Evolutionary conservation across 2,113 vertebrate genomes (phyloP), one percentile per base, ranked within the genome.

Genomic region (Sinocyclocheilus maitianheensis): DNA sequence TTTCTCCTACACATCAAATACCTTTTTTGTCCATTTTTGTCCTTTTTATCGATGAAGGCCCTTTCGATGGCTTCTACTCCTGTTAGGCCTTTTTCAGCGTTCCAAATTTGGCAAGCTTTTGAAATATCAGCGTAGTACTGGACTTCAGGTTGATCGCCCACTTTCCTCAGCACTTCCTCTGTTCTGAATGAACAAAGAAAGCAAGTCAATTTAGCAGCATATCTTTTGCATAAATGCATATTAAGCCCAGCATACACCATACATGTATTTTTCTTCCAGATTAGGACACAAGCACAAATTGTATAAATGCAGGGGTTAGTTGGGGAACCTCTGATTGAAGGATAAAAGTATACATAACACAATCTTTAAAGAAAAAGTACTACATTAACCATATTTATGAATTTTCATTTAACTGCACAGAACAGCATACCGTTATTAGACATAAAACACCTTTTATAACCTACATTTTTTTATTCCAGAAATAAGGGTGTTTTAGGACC

Each of bases 401-500:
- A 55, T 2, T 55, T 18, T 7, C 1, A 20, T 58, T 58, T 20
- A 58, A 58, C 5, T 18, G 55, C 55, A 58, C 55, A 58, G 16
- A 20, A 58, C 16, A 58, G 18, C 18, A 58, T 58, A 58, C 18
- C 7, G 18, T 58, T 20, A 16, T 11, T 20, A 58, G 18, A 20
- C 55, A 58, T 58, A 20, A 58, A 58, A 18, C 11, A 14, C 12
- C 48, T 53, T n/a, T 4, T 77, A 14, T 18, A 5, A 16, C 16
- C 6, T 74, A 74, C 75, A 13, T 77, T 18, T 26, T 18, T 6
- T 55, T 55, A 26, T 75, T 3, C 82, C 77, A 87, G 86, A 87
- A 87, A 71, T 80, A 87, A 10, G 86, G 83, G 72, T 87, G 82
- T 3, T 40, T 5, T 37, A 84, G 18, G 4, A 26, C 82, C 53